Conservation (phyloP, 1,140 invertebrate genomes). For the Lordiphosa clarofinis region DNA sequence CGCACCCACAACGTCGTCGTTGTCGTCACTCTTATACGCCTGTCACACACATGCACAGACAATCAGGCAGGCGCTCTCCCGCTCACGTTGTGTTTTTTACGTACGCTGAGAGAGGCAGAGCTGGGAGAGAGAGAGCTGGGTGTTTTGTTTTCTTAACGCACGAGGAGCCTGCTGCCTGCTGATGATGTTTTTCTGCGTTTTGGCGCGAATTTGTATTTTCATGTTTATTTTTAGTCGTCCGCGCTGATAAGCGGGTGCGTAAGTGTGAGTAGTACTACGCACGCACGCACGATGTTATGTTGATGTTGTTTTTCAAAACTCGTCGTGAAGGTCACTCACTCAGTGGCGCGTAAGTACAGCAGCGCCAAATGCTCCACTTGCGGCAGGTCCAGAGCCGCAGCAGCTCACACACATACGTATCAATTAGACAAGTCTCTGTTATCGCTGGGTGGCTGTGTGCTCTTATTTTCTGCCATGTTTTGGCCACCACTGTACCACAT, state of each 20-base stretch:
- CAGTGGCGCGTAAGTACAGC: slow-evolving; percentile 62
- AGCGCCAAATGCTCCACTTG: slow-evolving; percentile 40
- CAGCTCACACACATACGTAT: slow-evolving; percentile 15
- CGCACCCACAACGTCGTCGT: slow-evolving; percentile 53
- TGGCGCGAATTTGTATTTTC: slow-evolving; percentile 61
- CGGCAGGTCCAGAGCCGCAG: slow-evolving; percentile 35
- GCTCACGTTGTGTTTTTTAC: slow-evolving; percentile 1
- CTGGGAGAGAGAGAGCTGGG: background rate
- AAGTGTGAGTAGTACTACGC: slow-evolving; percentile 46
- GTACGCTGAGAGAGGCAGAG: background rate
- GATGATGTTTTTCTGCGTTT: slow-evolving; percentile 45
- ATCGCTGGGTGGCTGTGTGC: slow-evolving; percentile 12
- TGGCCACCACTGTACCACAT: slow-evolving; percentile 52
- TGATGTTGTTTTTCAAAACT: slow-evolving; percentile 65
- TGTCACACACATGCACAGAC: slow-evolving; percentile 24
- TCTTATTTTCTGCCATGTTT: slow-evolving; percentile 40
- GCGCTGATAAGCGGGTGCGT: slow-evolving; percentile 54
- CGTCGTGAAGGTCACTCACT: slow-evolving; percentile 62
- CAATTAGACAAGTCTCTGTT: slow-evolving; percentile 38
- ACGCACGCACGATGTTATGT: slow-evolving; percentile 45
- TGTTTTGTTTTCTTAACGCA: slow-evolving; percentile 44
- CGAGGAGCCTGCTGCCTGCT: slow-evolving; percentile 24
- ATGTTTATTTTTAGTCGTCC: slow-evolving; percentile 65
- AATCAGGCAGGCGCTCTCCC: slow-evolving; percentile 5
- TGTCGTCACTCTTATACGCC: slow-evolving; percentile 58